Percentiles rank a stretch among this genome's conserved stretches.
Evolutionary conservation across 2,113 vertebrate species (phyloP).

Genomic region (Cichladusa arquata): DNA sequence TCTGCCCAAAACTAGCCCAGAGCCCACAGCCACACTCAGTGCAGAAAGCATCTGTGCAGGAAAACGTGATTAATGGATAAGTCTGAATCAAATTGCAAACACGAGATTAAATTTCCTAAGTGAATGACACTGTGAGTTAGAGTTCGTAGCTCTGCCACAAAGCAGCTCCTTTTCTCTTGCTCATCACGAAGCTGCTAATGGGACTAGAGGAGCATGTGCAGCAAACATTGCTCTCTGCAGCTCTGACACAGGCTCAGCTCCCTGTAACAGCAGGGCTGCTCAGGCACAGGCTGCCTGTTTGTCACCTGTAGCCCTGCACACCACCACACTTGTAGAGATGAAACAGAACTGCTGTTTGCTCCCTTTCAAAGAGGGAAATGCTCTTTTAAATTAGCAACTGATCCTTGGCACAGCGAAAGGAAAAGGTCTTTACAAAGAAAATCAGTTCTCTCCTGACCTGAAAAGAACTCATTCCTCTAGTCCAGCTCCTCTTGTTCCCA

Average conservation of each 20-base stretch:
- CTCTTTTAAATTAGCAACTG: background rate
- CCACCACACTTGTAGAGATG: background rate
- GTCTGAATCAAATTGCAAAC: background rate
- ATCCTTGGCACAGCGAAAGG: background rate
- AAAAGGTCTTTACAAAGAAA: background rate
- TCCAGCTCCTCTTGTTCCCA: background rate
- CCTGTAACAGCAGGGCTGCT: background rate
- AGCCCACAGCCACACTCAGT: rapidly evolving
- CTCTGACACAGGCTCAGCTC: background rate
- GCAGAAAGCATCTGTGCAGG: background rate
- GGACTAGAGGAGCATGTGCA: background rate
- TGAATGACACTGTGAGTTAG: conserved; percentile 3
- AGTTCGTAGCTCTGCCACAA: background rate
- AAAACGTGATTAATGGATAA: background rate
- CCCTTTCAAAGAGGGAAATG: background rate
- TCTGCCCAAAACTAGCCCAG: background rate
- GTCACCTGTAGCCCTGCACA: conserved; percentile 22
- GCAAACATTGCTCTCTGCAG: background rate
- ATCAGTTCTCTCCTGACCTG: background rate
- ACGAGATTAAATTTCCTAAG: conserved; percentile 7
- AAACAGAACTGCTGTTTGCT: background rate
- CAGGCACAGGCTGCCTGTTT: background rate
- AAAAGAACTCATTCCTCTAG: background rate
- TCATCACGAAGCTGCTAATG: background rate
- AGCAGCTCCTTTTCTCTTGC: background rate